A percentile compares a stretch with the other conserved stretches of the same genome.
phyloP scores from a whole-genome alignment of 2,113 vertebrate species.

The Apodemus sylvaticus region DNA sequence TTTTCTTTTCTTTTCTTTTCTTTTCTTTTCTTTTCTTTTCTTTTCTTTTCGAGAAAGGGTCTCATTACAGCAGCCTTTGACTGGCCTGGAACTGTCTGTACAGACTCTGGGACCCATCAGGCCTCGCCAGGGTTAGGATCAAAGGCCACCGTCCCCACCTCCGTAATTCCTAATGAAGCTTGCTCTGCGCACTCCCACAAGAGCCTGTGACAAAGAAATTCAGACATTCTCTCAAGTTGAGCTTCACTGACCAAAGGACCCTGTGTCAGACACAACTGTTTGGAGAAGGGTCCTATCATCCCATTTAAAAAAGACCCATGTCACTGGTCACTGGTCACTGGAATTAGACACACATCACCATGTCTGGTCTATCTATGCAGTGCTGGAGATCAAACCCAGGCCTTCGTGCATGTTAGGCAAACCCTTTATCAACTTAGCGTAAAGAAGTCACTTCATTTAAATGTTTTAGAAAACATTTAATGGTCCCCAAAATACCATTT shows the following conservation, averaged over 20 bases:
- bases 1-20: too few species aligned
- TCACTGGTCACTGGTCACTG: not conserved
- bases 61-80: not conserved
- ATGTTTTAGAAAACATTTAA: not conserved
- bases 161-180: not conserved
- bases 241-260: not conserved
- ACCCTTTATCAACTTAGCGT: not conserved
- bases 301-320: not conserved
- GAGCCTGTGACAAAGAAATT: not conserved
- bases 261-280: not conserved
- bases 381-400: not conserved
- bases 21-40: rapidly evolving
- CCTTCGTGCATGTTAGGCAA: not conserved
- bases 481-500: not conserved
- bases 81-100: not conserved
- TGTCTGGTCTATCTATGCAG: not conserved
- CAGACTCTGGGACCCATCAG: too few species aligned
- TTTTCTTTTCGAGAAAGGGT: not conserved
- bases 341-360: not conserved
- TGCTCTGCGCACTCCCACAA: not conserved
- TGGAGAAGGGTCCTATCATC: not conserved
- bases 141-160: not conserved
- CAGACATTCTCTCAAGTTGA: not conserved
- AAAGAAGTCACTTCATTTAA: not conserved
- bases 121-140: not conserved